A percentile compares a stretch with the other conserved stretches of the same genome.
Evolutionary conservation across 1,140 invertebrate species (phyloP).

Genomic region (Phortica variegata): DNA sequence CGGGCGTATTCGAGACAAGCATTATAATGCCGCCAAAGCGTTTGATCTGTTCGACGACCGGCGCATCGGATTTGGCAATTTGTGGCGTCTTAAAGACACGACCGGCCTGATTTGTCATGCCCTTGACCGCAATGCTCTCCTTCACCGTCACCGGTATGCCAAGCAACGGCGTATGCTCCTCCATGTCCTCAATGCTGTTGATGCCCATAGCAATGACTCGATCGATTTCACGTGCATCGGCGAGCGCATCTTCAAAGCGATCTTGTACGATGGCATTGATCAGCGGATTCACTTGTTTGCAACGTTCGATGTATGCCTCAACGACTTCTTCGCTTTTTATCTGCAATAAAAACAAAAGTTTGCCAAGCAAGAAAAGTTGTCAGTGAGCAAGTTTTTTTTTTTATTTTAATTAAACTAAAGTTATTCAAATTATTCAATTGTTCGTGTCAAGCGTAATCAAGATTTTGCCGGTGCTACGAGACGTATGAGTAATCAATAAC

Average conservation of each 20-base stretch:
- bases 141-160: slow-evolving; percentile 72
- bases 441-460: too few species aligned
- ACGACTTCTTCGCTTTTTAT: slow-evolving; percentile 65
- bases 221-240: slow-evolving; percentile 62
- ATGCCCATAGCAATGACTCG: slow-evolving; percentile 50
- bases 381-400: not conserved
- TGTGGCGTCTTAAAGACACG: slow-evolving; percentile 59
- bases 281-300: slow-evolving; percentile 67
- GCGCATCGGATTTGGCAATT: slow-evolving; percentile 70
- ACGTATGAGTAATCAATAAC: slow-evolving; percentile 25
- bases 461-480: slow-evolving; percentile 9
- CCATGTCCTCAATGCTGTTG: slow-evolving; percentile 59
- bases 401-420: not conserved
- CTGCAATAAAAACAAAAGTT: slow-evolving; percentile 41
- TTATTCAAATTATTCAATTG: not conserved
- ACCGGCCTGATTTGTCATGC: slow-evolving; percentile 62
- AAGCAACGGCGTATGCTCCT: slow-evolving; percentile 63
- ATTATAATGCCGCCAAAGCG: slow-evolving; percentile 84
- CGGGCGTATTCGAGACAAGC: slow-evolving; percentile 85
- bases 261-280: slow-evolving; percentile 71
- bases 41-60: slow-evolving; percentile 67
- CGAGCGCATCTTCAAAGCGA: slow-evolving; percentile 65
- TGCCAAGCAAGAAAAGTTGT: slow-evolving; percentile 6
- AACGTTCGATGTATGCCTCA: slow-evolving; percentile 65
- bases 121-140: slow-evolving; percentile 67